These are phyloP conservation scores for Metaphire vulgaris DNA, from an alignment of 1,140 invertebrate genomes.

Conservation along the genomic window DNA sequence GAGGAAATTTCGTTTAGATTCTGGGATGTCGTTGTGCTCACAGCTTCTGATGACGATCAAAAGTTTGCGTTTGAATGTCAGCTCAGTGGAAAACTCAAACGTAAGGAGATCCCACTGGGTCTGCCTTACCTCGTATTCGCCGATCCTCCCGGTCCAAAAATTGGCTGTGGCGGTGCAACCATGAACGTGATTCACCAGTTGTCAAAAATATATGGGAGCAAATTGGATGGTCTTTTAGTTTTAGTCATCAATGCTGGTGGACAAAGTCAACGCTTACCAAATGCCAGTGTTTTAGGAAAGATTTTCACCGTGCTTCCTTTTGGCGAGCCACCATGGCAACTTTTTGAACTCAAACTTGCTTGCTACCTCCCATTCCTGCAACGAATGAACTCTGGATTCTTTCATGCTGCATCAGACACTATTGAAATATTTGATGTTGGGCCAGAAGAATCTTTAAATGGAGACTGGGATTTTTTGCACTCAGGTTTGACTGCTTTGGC, in stretches of 20 bases:
- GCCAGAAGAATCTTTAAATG: slow-evolving; percentile 24
- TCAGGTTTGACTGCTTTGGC: slow-evolving; percentile 53
- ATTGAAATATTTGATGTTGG: slow-evolving; percentile 49
- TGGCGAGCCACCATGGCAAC: slow-evolving; percentile 34
- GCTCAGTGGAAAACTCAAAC: slow-evolving; percentile 40
- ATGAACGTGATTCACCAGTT: slow-evolving; percentile 45
- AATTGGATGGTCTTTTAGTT: slow-evolving; percentile 40
- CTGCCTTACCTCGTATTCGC: slow-evolving; percentile 41
- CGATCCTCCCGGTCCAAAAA: slow-evolving; percentile 50
- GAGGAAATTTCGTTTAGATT: slow-evolving; percentile 31
- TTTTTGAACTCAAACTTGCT: slow-evolving; percentile 54
- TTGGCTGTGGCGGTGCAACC: slow-evolving; percentile 55
- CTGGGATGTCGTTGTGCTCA: slow-evolving; percentile 53
- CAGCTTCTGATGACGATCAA: slow-evolving; percentile 49
- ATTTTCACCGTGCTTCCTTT: slow-evolving; percentile 51
- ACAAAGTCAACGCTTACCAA: slow-evolving; percentile 54
- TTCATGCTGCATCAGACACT: slow-evolving; percentile 54
- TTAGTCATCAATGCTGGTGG: slow-evolving; percentile 55
- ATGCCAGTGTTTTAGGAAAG: slow-evolving; percentile 52
- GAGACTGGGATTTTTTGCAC: slow-evolving; percentile 40
- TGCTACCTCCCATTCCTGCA: slow-evolving; percentile 51
- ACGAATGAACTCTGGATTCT: slow-evolving; percentile 52
- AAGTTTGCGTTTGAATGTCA: slow-evolving; percentile 46
- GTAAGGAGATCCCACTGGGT: slow-evolving; percentile 42
- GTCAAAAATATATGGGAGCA: slow-evolving; percentile 38